Conservation (phyloP, 1,140 invertebrate genomes). For the Cydia fagiglandana region DNA sequence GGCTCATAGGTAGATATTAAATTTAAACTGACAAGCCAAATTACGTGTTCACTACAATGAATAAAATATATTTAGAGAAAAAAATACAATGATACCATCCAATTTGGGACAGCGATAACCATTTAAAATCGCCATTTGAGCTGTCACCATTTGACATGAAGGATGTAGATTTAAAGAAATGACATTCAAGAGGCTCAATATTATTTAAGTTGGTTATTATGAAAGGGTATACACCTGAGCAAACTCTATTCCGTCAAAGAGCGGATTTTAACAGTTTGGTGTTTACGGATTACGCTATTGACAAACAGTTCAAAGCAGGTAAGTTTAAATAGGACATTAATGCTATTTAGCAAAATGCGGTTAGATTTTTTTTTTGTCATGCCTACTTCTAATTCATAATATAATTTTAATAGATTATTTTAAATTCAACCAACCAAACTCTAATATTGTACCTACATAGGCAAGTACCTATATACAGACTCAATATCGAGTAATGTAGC, state of each 20-base stretch:
- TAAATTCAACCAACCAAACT: neutral
- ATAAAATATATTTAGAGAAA: neutral
- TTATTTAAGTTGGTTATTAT: conserved; percentile 40
- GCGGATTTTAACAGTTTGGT: conserved; percentile 69
- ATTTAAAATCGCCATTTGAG: conserved; percentile 14
- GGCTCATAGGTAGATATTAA: neutral
- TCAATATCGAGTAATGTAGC: conserved; percentile 14
- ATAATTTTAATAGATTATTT: neutral
- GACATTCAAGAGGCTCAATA: conserved; percentile 44
- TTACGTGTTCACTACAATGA: neutral
- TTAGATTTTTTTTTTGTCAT: conserved; percentile 39
- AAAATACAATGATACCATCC: conserved; percentile 14
- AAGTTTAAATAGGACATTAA: conserved; percentile 56
- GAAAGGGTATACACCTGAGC: conserved; percentile 59
- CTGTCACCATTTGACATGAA: conserved; percentile 35
- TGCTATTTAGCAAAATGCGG: conserved; percentile 37
- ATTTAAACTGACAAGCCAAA: conserved; percentile 1
- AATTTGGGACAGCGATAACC: conserved; percentile 15
- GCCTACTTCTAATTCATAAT: neutral
- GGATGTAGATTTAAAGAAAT: conserved; percentile 34
- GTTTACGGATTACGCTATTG: conserved; percentile 67
- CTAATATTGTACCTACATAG: neutral
- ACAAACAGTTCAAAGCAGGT: conserved; percentile 66
- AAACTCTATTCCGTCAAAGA: conserved; percentile 62
- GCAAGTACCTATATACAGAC: neutral